phyloP scores from a whole-genome alignment of 2,888 invertebrate genomes.

The Augochlorella aurata region DNA sequence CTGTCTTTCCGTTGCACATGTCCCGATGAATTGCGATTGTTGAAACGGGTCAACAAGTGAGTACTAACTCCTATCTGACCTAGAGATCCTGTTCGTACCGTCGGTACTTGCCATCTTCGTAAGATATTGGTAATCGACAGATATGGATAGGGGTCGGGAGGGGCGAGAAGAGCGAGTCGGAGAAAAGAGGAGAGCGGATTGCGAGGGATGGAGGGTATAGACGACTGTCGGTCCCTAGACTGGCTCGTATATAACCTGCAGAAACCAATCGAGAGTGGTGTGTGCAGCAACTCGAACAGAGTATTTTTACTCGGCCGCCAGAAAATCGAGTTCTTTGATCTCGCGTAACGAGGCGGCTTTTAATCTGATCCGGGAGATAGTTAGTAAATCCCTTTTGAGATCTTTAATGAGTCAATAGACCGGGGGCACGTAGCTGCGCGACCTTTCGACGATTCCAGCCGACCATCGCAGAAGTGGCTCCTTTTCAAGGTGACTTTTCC shows the following conservation, averaged over 20 bases:
- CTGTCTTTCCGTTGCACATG: conserved; percentile 38
- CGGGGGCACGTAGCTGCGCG: conserved; percentile 5
- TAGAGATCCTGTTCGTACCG: conserved; percentile 67
- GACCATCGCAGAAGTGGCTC: conserved; percentile 20
- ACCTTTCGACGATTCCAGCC: conserved; percentile 16
- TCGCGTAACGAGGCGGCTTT: conserved; percentile 50
- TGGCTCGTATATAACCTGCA: conserved; percentile 1
- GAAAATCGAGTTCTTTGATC: conserved; percentile 63
- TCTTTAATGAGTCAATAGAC: conserved; percentile 58
- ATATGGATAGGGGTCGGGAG: conserved; percentile 50
- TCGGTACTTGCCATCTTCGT: conserved; percentile 59
- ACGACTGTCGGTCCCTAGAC: neutral
- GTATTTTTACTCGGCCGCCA: conserved; percentile 42
- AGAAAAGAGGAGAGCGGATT: neutral
- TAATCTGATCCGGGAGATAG: conserved; percentile 50
- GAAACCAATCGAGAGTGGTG: conserved; percentile 19
- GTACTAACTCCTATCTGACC: conserved; percentile 76
- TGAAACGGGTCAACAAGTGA: conserved; percentile 77
- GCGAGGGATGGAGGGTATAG: neutral
- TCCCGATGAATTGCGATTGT: conserved; percentile 67
- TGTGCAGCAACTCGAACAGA: conserved; percentile 11
- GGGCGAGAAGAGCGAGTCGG: neutral
- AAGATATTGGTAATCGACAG: conserved; percentile 75
- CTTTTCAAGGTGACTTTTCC: conserved; percentile 39
- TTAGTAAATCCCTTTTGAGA: conserved; percentile 42